Conservation (phyloP, 2,113 vertebrate species). For the Charadrius vociferus region DNA sequence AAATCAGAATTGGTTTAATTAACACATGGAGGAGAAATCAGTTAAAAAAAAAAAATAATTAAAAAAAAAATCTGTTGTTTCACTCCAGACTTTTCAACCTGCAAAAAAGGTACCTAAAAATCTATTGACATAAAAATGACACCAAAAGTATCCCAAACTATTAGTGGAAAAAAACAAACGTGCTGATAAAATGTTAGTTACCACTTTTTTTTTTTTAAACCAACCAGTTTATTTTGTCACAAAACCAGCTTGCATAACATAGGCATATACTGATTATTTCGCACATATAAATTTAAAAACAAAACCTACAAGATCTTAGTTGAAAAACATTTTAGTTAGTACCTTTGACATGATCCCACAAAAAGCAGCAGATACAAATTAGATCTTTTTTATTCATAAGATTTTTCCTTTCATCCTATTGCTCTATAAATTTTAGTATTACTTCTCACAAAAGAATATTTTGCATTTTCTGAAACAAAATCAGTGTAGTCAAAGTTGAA, state of each 20-base stretch:
- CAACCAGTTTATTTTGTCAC: not conserved
- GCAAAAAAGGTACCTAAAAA: not conserved
- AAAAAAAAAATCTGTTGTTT: not conserved
- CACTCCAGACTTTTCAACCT: not conserved
- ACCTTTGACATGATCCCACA: not conserved
- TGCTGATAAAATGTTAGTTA: not conserved
- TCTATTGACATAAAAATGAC: not conserved
- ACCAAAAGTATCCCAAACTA: not conserved
- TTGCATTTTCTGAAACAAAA: not conserved
- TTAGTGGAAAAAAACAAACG: not conserved
- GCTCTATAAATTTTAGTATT: not conserved
- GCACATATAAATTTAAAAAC: not conserved
- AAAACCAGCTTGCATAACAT: not conserved
- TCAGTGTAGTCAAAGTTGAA: not conserved
- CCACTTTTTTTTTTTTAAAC: not conserved
- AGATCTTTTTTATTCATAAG: not conserved
- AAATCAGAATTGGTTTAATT: not conserved
- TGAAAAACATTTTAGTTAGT: not conserved
- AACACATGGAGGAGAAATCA: not conserved
- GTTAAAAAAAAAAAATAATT: not conserved
- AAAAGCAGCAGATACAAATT: not conserved
- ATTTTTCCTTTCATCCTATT: not conserved
- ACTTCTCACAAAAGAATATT: not conserved
- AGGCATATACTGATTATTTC: not conserved
- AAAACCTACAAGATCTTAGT: not conserved